A percentile compares a stretch with the other conserved stretches of the same genome.
These are phyloP conservation scores for Eupithecia subumbrata DNA, from an alignment of 2,888 invertebrate species.

Conservation along the genomic window DNA sequence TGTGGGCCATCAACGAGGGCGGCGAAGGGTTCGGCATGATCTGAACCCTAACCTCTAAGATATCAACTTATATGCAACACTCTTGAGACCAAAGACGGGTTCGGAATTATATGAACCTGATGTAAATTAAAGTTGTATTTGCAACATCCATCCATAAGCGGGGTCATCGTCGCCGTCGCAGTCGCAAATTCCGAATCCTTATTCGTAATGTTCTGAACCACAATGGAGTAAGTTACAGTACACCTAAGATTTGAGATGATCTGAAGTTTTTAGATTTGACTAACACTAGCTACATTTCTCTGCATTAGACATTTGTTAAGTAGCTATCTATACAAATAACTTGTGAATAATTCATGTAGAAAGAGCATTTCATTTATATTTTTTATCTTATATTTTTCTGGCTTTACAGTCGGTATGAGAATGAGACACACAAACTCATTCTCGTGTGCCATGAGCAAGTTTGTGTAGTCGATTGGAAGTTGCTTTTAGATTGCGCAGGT, in stretches of 20 bases:
- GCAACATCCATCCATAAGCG: background rate
- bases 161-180: background rate
- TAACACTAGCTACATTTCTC: background rate
- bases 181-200: background rate
- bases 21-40: slow-evolving; percentile 92
- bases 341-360: background rate
- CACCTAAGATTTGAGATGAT: background rate
- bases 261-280: background rate
- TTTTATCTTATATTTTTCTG: too few relatives aligned
- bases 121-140: background rate
- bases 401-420: too few relatives aligned
- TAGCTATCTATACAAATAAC: background rate
- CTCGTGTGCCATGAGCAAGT: background rate
- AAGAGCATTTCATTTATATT: too few relatives aligned
- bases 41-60: slow-evolving; percentile 39
- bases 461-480: background rate
- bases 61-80: background rate
- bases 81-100: background rate
- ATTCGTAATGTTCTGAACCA: background rate
- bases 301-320: background rate
- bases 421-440: too few relatives aligned
- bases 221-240: background rate
- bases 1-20: slow-evolving; percentile 97
- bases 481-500: slow-evolving; percentile 1
- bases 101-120: background rate